These are phyloP conservation scores for Pachyrhynchus sulphureomaculatus DNA, from an alignment of 1,140 invertebrate species.

Conservation along the genomic window DNA sequence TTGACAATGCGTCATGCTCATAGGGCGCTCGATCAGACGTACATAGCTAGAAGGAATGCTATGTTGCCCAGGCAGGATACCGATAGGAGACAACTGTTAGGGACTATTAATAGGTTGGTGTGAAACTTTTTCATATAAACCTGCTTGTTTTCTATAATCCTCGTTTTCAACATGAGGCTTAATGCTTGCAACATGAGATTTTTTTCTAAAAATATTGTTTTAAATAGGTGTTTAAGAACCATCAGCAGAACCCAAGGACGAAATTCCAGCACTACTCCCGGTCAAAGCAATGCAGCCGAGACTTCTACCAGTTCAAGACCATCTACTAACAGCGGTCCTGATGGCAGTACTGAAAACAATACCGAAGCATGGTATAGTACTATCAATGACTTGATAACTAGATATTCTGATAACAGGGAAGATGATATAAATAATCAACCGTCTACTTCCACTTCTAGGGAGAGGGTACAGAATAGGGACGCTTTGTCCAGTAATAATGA, in stretches of 20 bases:
- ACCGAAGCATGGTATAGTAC: conserved; percentile 21
- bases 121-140: too few relatives aligned
- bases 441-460: conserved; percentile 19
- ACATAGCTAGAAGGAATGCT: conserved; percentile 42
- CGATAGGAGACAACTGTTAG: conserved; percentile 39
- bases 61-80: conserved; percentile 41
- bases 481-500: conserved; percentile 32
- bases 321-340: not conserved
- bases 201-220: conserved; percentile 10
- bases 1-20: conserved; percentile 38
- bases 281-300: not conserved
- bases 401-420: conserved; percentile 26
- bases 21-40: conserved; percentile 39
- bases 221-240: conserved; percentile 29
- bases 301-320: not conserved
- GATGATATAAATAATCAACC: conserved; percentile 16
- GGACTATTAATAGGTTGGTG: conserved; percentile 28
- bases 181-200: too few relatives aligned
- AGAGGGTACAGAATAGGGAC: not conserved
- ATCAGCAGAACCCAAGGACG: conserved; percentile 14
- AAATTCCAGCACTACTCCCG: conserved; percentile 1
- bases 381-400: conserved; percentile 25
- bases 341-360: not conserved
- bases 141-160: too few relatives aligned
- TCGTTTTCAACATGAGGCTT: too few relatives aligned